These are phyloP conservation scores for Lutjanus argentimaculatus DNA, from an alignment of 2,797 vertebrate genomes.

Conservation along the genomic window DNA sequence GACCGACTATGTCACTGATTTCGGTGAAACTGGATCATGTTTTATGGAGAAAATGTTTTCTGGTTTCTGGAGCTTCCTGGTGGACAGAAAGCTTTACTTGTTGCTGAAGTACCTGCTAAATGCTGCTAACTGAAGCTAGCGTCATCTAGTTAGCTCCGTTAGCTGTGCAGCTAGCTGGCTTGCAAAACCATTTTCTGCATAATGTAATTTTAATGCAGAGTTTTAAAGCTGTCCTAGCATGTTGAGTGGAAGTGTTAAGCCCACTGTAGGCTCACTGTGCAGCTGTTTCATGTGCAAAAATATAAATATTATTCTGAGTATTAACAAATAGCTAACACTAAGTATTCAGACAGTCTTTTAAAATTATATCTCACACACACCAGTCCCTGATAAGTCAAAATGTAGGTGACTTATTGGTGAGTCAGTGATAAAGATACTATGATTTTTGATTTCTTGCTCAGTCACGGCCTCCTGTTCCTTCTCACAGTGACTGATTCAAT, in stretches of 20 bases:
- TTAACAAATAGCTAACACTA: background rate
- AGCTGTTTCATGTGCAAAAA: too few relatives aligned
- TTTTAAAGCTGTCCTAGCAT: background rate
- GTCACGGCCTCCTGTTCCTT: background rate
- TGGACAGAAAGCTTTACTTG: too few relatives aligned
- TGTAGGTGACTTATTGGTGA: background rate
- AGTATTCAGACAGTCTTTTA: background rate
- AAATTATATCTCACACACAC: background rate
- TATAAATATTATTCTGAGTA: background rate
- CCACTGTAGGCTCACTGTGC: background rate
- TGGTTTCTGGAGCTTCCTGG: too few relatives aligned
- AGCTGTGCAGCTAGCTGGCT: too few relatives aligned
- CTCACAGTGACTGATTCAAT: background rate
- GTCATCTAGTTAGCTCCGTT: too few relatives aligned
- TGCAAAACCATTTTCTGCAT: too few relatives aligned
- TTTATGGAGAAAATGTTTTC: too few relatives aligned
- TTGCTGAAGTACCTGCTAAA: too few relatives aligned
- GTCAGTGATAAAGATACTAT: background rate
- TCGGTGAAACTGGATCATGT: too few relatives aligned
- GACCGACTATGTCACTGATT: too few relatives aligned
- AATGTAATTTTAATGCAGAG: background rate
- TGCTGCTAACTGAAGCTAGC: too few relatives aligned
- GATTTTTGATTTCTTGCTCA: background rate
- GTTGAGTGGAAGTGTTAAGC: background rate
- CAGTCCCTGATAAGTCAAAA: background rate